Evolutionary conservation across 2,888 invertebrate genomes (phyloP).

Genomic region (Philaethria dido): DNA sequence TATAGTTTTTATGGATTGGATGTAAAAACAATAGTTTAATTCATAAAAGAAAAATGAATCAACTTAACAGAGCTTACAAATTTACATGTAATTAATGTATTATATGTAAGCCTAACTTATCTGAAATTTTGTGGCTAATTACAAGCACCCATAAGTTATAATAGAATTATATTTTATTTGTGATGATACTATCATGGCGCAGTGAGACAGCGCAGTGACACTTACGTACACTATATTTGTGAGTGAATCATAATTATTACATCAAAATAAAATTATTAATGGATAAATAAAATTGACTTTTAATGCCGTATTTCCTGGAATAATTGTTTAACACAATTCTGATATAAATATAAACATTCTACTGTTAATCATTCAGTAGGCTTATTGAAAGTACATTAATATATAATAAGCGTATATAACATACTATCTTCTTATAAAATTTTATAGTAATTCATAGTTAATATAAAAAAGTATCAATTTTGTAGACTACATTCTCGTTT

Average conservation of each 20-base stretch:
- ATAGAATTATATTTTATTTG: background rate
- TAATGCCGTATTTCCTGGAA: background rate
- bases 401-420: no score
- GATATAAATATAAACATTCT: background rate
- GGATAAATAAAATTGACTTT: background rate
- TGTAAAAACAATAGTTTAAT: background rate
- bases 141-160: background rate
- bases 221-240: background rate
- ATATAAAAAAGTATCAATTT: no score
- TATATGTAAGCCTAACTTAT: background rate
- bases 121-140: background rate
- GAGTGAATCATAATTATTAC: background rate
- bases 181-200: background rate
- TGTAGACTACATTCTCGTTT: background rate
- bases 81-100: background rate
- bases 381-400: no score
- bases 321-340: background rate
- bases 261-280: background rate
- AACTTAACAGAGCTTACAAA: background rate
- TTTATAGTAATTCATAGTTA: no score
- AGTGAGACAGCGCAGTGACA: no score
- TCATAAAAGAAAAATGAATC: background rate
- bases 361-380: no score
- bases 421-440: no score
- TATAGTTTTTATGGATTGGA: background rate